Evolutionary conservation across 2,888 invertebrate genomes (phyloP).

Genomic region (Tinea trinotella): DNA sequence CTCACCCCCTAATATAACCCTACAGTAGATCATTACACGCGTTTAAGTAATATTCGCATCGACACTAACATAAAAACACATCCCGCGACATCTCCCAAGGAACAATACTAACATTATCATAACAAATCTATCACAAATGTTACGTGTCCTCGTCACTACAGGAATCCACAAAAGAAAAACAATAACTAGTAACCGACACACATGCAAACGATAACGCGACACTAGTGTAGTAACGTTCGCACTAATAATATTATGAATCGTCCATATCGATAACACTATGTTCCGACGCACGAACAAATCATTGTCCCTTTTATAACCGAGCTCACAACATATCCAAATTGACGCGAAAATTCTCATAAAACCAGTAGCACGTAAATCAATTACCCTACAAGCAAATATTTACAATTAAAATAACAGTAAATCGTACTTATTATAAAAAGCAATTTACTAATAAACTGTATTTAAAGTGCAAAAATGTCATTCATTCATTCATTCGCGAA

Average conservation of each 20-base stretch:
- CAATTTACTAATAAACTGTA: not conserved
- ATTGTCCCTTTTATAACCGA: not conserved
- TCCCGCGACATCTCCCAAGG: not conserved
- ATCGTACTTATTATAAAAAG: not conserved
- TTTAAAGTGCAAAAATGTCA: not conserved
- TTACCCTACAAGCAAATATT: not conserved
- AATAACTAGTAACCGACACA: not conserved
- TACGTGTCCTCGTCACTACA: constrained; percentile 19
- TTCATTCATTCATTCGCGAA: no score
- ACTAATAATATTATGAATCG: not conserved
- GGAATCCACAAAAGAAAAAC: not conserved
- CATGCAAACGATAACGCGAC: not conserved
- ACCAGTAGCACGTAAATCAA: not conserved
- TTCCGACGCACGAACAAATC: not conserved
- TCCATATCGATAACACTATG: not conserved
- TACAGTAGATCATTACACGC: no score
- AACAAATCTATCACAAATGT: constrained; percentile 22
- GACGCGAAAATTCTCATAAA: not conserved
- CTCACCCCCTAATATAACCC: no score
- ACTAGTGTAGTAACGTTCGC: not conserved
- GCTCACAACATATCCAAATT: not conserved
- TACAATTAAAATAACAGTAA: not conserved
- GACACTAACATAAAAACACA: not conserved
- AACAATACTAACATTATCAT: constrained; percentile 13
- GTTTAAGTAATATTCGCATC: constrained; percentile 10